Evolutionary conservation across 2,113 vertebrate genomes (phyloP).

Genomic region (Pogonocichla stellata): DNA sequence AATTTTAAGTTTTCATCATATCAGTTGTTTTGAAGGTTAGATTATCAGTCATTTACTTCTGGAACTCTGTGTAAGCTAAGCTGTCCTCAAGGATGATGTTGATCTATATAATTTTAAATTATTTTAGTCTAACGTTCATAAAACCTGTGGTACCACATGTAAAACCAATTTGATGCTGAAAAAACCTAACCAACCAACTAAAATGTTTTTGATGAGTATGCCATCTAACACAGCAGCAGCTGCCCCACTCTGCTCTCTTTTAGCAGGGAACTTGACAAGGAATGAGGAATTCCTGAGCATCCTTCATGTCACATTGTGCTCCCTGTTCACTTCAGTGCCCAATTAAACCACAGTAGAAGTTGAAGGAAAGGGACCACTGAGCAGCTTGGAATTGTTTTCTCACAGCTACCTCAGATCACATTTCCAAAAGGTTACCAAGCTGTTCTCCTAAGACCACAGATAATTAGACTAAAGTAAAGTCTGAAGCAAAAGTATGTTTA

Average conservation of each 20-base stretch:
- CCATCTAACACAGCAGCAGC: not conserved
- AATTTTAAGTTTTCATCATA: not conserved
- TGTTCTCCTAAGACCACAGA: not conserved
- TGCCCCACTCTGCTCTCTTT: not conserved
- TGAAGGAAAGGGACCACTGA: not conserved
- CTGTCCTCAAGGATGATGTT: not conserved
- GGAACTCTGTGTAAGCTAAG: not conserved
- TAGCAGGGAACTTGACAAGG: not conserved
- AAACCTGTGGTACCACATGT: not conserved
- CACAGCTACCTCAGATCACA: not conserved
- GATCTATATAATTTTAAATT: not conserved
- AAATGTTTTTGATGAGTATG: not conserved
- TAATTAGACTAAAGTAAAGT: not conserved
- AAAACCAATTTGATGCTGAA: not conserved
- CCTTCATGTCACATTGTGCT: not conserved
- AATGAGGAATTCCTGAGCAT: not conserved
- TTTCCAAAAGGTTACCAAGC: not conserved
- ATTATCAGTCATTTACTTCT: not conserved
- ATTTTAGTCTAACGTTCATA: not conserved
- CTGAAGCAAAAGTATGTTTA: not conserved
- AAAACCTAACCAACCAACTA: not conserved
- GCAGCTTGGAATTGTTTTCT: not conserved
- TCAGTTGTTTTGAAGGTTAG: not conserved
- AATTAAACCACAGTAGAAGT: not conserved
- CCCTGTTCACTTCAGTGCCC: not conserved